phyloP scores from a whole-genome alignment of 2,113 vertebrate species.

The Gnathonemus longibarbis region DNA sequence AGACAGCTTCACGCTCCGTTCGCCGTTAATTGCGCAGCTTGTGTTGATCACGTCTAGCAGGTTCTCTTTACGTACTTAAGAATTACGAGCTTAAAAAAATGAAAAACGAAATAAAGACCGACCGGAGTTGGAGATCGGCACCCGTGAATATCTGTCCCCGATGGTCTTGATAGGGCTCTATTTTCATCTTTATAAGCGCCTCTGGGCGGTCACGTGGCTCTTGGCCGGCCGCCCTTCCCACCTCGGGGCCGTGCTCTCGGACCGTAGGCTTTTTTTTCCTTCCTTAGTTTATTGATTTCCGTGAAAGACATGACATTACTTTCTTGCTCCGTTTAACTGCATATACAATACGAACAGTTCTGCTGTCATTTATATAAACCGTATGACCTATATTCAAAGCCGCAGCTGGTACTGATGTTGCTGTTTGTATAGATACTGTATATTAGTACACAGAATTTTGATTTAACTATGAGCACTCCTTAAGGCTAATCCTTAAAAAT shows the following conservation, averaged over 20 bases:
- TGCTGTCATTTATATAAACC: background rate
- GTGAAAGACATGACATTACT: background rate
- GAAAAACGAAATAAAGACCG: background rate
- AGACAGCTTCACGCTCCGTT: constrained; percentile 20
- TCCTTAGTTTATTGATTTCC: background rate
- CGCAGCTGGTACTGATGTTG: background rate
- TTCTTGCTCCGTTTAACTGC: background rate
- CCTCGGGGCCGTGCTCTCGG: background rate
- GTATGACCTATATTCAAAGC: background rate
- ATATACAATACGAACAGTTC: background rate
- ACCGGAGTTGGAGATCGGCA: background rate
- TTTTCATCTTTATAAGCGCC: constrained; percentile 42
- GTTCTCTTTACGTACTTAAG: background rate
- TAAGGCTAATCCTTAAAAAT: background rate
- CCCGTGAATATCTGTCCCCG: background rate
- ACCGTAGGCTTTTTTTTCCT: background rate
- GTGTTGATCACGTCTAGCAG: background rate
- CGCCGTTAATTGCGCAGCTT: constrained; percentile 14
- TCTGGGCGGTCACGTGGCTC: constrained; percentile 43
- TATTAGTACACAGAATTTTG: background rate
- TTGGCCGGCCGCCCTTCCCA: background rate
- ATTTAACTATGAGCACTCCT: background rate
- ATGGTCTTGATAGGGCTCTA: background rate
- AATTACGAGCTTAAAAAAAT: background rate
- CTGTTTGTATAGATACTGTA: background rate